phyloP scores from a whole-genome alignment of 2,888 invertebrate species.

The Ormyrus labotus region DNA sequence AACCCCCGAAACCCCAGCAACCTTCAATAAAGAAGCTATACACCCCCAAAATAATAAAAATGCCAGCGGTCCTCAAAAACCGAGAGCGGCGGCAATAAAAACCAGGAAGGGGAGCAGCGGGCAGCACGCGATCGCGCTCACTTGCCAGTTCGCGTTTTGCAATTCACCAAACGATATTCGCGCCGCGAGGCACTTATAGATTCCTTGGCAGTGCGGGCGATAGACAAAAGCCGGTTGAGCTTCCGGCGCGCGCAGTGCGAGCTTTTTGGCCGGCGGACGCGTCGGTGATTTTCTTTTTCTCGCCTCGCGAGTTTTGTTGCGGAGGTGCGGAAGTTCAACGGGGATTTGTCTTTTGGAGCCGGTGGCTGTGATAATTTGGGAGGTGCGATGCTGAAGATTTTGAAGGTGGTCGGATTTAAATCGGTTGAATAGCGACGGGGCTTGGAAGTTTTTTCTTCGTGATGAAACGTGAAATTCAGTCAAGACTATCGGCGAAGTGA shows the following conservation, averaged over 20 bases:
- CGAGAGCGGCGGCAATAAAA: background rate
- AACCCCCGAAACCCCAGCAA: background rate
- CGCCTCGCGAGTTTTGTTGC: background rate
- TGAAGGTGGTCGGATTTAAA: no score
- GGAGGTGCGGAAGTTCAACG: background rate
- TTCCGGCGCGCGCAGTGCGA: background rate
- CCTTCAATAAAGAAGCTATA: background rate
- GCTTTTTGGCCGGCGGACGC: background rate
- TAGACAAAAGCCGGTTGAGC: background rate
- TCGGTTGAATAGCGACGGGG: no score
- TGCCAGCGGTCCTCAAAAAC: background rate
- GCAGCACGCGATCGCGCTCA: background rate
- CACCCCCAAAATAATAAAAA: background rate
- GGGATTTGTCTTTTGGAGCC: no score
- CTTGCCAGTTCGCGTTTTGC: conserved; percentile 19
- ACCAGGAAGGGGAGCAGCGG: background rate
- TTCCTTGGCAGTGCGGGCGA: conserved; percentile 9
- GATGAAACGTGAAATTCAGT: no score
- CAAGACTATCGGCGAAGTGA: no score
- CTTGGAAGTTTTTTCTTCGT: no score
- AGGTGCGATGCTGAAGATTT: no score
- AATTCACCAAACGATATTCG: conserved; percentile 23
- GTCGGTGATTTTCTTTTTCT: background rate
- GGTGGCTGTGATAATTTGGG: no score
- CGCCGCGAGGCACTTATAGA: background rate